Base-by-base conservation (phyloP, 2,888 invertebrate genomes). In the Nephrocerus scutellatus region DNA sequence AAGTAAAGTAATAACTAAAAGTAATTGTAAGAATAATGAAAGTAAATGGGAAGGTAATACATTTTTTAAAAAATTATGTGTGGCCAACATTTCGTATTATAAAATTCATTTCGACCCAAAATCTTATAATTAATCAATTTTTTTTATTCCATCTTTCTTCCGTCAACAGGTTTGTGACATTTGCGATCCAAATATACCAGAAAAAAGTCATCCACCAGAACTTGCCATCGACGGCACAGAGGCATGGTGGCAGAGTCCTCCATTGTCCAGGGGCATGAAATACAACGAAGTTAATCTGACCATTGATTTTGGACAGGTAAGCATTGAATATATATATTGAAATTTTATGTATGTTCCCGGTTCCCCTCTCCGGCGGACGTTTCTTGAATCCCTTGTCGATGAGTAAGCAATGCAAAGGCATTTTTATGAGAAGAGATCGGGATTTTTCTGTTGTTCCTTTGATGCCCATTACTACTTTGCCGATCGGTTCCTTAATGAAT, bases 201-300 rank as follows among this genome's bases (percentile, higher is more conserved):
- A 80, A 39, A 83, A 84, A 66, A 76, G 74, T 54, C 97, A 97
- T 70, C 89, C 90, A 1, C 84, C 95, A 1, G 82, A 85, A 60
- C 83, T 81, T 67, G 96, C 96, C 4, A 91, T 92, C 51, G 96
- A 98, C 63, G 95, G 95, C n/a, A 84, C 84, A 64, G 89, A 91
- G 66, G 82, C 84, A 28, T 95, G 93, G 90, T 98, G 97, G 97
- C 96, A 97, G 73, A 92, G 92, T 61, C 98, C 98, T 0, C 98
- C 98, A 1, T 74, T 98, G 16, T 97, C 97, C 34, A 75, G 98
- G 53, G 95, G 96, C 40, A 87, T 87, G 80, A 87, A 91, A 66
- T 97, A 89, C 76, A 96, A 96, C 65, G 85, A 91, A 72, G 91
- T 98, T 62, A 96, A 95, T 70, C 75, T 98, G 46, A 96, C 97